Base-by-base conservation (phyloP, 1,140 invertebrate species). In the Acromyrmex heyeri region DNA sequence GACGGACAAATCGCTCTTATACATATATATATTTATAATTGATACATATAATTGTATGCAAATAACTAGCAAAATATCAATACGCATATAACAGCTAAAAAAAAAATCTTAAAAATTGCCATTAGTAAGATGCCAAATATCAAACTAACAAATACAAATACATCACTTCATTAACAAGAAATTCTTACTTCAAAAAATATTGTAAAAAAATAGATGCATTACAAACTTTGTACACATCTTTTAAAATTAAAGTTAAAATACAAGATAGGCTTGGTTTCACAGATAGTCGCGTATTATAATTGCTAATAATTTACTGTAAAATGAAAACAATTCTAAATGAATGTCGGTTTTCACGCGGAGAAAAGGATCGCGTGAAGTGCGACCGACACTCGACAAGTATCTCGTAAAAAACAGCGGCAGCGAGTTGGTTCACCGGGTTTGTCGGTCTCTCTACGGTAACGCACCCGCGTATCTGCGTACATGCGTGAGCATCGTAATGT, bases 281-380 rank as follows among this genome's bases (percentile, higher is more conserved):
- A 12, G n/a, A 14, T 16, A 57, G 27, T 14, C 67, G n/a, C 38
- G 55, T 24, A 53, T 61, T 44, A 69, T 50, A 50, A 50, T 16
- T 50, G 48, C 48, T 50, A 50, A 50, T 50, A 44, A 44, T 50
- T 50, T 50, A 16, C 48, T 44, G 4, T 16, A 50, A 50, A 12
- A 83, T 53, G 21, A 55, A 69, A 48, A 57, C 50, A 48, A 18
- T n/a, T 61, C 14, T 10, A 18, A 27, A 38, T 24, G 48, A 76
- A 88, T 61, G 34, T n/a, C 62, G 38, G 70, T 70, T 50, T 73
- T 75, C 75, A 34, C 34, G 53, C 81, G 65, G 85, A 76, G 82
- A 89, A 76, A 89, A 88, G 72, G 27, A 64, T 72, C 72, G 59
- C 27, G 62, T 61, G 38, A 82, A 21, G 30, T 75, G 82, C 61